phyloP scores from a whole-genome alignment of 2,113 vertebrate genomes.

The Psittacus erithacus region DNA sequence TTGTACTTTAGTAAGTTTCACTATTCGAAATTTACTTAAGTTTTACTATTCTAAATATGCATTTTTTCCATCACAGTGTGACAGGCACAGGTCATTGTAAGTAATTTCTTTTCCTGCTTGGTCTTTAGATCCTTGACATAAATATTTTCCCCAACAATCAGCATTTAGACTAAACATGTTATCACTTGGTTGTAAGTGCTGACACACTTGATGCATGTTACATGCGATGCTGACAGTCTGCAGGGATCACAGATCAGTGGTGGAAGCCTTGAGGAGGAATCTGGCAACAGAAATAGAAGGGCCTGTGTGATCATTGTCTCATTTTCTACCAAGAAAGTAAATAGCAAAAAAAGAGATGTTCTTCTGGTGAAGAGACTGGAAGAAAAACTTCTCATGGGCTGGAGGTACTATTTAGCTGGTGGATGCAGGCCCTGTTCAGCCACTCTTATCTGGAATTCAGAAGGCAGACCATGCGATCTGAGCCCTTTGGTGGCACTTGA shows the following conservation, averaged over 20 bases:
- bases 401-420: background rate
- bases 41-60: background rate
- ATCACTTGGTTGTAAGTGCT: background rate
- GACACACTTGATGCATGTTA: background rate
- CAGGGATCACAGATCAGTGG: background rate
- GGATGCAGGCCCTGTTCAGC: background rate
- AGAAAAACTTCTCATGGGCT: background rate
- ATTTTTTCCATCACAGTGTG: background rate
- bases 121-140: background rate
- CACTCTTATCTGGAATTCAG: background rate
- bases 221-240: background rate
- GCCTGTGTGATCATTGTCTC: background rate
- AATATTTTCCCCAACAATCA: background rate
- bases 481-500: background rate
- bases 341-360: background rate
- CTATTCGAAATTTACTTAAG: background rate
- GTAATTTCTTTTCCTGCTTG: background rate
- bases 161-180: background rate
- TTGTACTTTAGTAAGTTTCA: background rate
- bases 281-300: background rate
- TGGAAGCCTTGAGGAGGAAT: background rate
- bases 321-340: background rate
- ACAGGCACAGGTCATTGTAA: fast-evolving
- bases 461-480: background rate
- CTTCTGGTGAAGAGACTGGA: background rate